phyloP scores from a whole-genome alignment of 2,888 invertebrate species.

The Xestobium rufovillosum region DNA sequence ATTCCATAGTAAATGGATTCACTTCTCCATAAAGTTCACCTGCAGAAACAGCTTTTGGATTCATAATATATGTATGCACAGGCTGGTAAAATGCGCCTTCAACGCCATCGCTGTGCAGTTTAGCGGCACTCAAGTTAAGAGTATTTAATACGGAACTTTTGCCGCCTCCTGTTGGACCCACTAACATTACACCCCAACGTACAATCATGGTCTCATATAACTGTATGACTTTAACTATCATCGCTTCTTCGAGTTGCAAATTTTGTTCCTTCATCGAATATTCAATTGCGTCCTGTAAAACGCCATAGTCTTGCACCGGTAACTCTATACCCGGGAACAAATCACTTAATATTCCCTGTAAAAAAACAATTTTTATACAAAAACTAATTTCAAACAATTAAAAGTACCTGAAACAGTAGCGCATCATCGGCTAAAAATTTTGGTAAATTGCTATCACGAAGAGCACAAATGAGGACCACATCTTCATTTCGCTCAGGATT shows the following conservation, averaged over 20 bases:
- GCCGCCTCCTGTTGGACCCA: slow-evolving; percentile 84
- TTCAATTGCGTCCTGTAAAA: slow-evolving; percentile 59
- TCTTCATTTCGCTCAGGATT: slow-evolving; percentile 80
- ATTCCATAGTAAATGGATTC: slow-evolving; percentile 75
- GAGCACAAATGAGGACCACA: slow-evolving; percentile 72
- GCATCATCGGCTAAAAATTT: slow-evolving; percentile 85
- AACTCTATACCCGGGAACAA: slow-evolving; percentile 77
- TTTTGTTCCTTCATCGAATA: slow-evolving; percentile 49
- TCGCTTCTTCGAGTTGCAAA: slow-evolving; percentile 59
- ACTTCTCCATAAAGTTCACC: slow-evolving; percentile 87
- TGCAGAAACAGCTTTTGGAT: slow-evolving; percentile 82
- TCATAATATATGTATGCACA: slow-evolving; percentile 72
- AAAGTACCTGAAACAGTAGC: slow-evolving; percentile 59
- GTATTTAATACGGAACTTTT: slow-evolving; percentile 70
- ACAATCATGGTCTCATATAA: slow-evolving; percentile 87
- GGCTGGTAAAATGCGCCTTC: slow-evolving; percentile 57
- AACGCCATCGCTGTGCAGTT: slow-evolving; percentile 54
- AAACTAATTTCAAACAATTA: not conserved
- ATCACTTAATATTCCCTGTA: slow-evolving; percentile 76
- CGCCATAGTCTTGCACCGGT: slow-evolving; percentile 72
- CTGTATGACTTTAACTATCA: slow-evolving; percentile 72
- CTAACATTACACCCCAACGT: slow-evolving; percentile 87
- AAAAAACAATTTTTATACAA: slow-evolving; percentile 11
- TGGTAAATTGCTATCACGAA: slow-evolving; percentile 84
- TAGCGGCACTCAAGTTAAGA: slow-evolving; percentile 60